phyloP scores from a whole-genome alignment of 1,140 invertebrate species.

The Hormaphis cornu region DNA sequence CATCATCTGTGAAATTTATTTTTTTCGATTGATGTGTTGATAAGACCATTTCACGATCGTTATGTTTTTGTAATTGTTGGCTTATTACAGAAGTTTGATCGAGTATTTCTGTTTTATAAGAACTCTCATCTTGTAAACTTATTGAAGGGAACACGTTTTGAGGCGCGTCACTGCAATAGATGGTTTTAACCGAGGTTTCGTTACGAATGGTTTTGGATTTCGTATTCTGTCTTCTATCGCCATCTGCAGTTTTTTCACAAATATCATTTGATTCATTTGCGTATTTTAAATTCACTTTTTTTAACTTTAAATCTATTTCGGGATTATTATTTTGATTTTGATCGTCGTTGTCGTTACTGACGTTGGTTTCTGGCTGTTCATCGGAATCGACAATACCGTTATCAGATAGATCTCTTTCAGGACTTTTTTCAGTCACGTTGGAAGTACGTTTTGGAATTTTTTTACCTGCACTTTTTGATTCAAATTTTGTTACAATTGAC shows the following conservation, averaged over 20 bases:
- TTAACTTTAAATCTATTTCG: not conserved
- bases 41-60: not conserved
- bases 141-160: no score
- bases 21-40: not conserved
- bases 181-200: no score
- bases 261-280: not conserved
- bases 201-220: not conserved
- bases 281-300: not conserved
- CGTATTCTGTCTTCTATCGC: not conserved
- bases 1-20: not conserved
- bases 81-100: not conserved
- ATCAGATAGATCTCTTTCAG: not conserved
- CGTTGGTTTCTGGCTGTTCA: not conserved
- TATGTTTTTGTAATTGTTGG: not conserved
- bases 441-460: not conserved
- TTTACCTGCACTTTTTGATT: not conserved
- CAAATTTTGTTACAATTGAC: constrained; percentile 13
- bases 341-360: not conserved
- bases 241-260: not conserved
- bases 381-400: not conserved
- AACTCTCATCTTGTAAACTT: not conserved
- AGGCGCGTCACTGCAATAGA: no score
- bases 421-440: not conserved
- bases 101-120: not conserved
- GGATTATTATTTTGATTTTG: not conserved